Conservation (phyloP, 2,888 invertebrate species). For the Pachymerium ferrugineum region DNA sequence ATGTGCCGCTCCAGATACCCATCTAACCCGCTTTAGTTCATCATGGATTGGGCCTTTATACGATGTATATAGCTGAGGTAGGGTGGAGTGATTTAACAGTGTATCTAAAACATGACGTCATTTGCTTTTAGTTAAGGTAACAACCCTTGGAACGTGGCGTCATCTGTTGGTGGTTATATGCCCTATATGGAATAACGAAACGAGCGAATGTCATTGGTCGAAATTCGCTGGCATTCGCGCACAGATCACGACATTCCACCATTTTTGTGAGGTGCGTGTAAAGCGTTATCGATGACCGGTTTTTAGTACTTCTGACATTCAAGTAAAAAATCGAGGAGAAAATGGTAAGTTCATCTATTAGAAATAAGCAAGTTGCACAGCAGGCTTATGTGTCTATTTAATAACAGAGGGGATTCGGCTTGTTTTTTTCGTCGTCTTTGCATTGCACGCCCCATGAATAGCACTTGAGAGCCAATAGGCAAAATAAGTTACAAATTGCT, state of each 20-base stretch:
- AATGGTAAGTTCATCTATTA: neutral
- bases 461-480: neutral
- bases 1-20: neutral
- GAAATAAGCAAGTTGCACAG: neutral
- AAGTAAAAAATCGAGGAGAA: neutral
- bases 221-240: slow-evolving; percentile 5
- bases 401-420: too few species aligned
- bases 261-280: neutral
- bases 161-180: neutral
- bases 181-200: neutral
- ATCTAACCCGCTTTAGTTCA: neutral
- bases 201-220: neutral
- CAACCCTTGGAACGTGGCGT: neutral
- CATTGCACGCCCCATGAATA: neutral
- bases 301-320: neutral
- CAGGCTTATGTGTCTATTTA: too few species aligned
- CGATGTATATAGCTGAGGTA: too few species aligned
- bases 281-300: neutral
- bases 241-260: slow-evolving; percentile 8
- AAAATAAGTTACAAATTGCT: too few species aligned
- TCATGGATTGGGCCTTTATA: neutral
- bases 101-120: too few species aligned
- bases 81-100: too few species aligned
- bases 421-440: too few species aligned
- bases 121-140: too few species aligned